phyloP scores from a whole-genome alignment of 2,888 invertebrate species.

The Callimorpha dominula region DNA sequence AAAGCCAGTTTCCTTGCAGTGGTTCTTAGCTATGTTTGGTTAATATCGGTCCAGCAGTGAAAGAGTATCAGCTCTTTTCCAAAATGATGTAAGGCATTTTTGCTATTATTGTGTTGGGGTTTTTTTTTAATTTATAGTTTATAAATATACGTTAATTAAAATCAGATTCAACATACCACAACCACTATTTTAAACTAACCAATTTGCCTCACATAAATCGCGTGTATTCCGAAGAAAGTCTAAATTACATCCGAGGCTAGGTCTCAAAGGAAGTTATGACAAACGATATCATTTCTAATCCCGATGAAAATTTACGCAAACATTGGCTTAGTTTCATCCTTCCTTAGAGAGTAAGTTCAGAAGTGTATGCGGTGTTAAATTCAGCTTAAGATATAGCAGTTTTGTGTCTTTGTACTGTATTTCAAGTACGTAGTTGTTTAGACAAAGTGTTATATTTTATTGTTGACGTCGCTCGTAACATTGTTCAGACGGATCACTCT shows the following conservation, averaged over 20 bases:
- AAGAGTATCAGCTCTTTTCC: no score
- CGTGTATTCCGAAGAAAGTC: constrained; percentile 32
- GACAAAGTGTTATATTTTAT: not conserved
- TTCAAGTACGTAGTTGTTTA: not conserved
- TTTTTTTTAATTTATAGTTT: no score
- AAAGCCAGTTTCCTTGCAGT: no score
- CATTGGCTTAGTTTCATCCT: constrained; percentile 39
- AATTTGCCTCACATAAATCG: constrained; percentile 44
- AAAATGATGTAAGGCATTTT: no score
- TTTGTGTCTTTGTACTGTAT: not conserved
- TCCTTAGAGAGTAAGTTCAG: not conserved
- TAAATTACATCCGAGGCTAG: constrained; percentile 39
- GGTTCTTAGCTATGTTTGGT: no score
- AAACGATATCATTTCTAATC: constrained; percentile 44
- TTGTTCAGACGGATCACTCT: not conserved
- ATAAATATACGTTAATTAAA: no score
- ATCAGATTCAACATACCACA: not conserved
- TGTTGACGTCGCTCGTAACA: not conserved
- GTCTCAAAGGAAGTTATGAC: constrained; percentile 51
- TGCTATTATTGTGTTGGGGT: no score
- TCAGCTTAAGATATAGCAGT: not conserved
- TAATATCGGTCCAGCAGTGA: no score
- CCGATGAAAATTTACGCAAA: constrained; percentile 47
- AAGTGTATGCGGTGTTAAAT: not conserved
- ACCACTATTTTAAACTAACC: not conserved